These are phyloP conservation scores for Babyrousa celebensis DNA, from an alignment of 2,797 vertebrate genomes.

Conservation along the genomic window DNA sequence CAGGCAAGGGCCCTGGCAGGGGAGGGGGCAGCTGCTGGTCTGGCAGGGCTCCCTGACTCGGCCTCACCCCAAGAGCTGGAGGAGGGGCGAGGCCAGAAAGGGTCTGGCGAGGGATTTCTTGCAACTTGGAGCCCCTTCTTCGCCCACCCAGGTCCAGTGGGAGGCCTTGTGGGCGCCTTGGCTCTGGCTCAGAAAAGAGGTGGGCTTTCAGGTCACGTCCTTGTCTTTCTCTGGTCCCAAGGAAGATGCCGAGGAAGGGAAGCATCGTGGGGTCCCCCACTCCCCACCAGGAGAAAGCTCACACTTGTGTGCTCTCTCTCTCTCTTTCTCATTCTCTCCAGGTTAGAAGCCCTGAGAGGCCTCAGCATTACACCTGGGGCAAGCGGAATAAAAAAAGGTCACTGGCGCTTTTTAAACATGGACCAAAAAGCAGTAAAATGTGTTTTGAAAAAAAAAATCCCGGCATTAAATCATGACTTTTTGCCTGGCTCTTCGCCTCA, in stretches of 20 bases:
- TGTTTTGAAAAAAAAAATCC: slow-evolving; percentile 93
- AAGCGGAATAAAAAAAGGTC: slow-evolving; percentile 93
- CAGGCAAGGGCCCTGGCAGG: background rate
- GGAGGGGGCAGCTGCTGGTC: slow-evolving; percentile 41
- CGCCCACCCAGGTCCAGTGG: background rate
- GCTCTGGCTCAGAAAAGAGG: background rate
- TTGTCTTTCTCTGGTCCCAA: background rate
- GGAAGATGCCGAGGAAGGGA: slow-evolving; percentile 13
- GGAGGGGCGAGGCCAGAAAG: background rate
- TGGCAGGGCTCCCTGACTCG: slow-evolving; percentile 5
- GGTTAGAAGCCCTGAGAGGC: slow-evolving; percentile 93
- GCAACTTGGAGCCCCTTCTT: slow-evolving; percentile 23
- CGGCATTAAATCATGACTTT: slow-evolving; percentile 94
- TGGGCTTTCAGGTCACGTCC: background rate
- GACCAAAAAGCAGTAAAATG: slow-evolving; percentile 94
- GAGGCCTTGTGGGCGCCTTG: background rate
- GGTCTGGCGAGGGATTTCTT: slow-evolving; percentile 11
- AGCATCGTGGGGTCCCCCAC: background rate
- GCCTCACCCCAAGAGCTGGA: background rate
- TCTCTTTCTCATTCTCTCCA: slow-evolving; percentile 29
- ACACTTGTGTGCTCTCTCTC: background rate
- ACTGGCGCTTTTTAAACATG: slow-evolving; percentile 93
- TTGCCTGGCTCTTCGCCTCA: slow-evolving; percentile 93
- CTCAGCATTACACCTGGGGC: slow-evolving; percentile 93
- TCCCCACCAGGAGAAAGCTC: background rate